Base-by-base conservation (phyloP, 2,113 vertebrate species). In the Hippocampus barbouri region DNA sequence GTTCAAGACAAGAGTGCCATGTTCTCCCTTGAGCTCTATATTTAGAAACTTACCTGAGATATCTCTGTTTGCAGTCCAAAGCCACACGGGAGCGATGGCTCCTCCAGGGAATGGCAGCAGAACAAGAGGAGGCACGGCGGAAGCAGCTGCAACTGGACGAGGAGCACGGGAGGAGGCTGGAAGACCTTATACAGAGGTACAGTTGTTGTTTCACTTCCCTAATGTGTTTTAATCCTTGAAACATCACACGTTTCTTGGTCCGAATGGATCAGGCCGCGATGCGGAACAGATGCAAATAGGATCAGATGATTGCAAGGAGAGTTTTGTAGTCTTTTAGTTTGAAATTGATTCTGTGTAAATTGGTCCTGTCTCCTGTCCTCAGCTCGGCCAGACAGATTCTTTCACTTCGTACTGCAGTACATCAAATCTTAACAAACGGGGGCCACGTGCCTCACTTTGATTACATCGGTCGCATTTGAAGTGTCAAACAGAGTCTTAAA, bases 11-110 rank as follows among this genome's bases (percentile, higher is more conserved):
- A 30, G 12, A 18, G 14, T 27, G 56, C 11, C 11, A 59, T 59
- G 23, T 59, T 25, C 34, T 64, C 1, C 38, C 38, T 10, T 6
- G 14, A 8, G 16, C 40, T n/a, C 38, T 47, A 38, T 30, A 65
- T 66, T 66, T 66, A 47, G 63, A 3, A 43, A 41, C 56, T n/a
- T 15, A 66, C n/a, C 45, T 63, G 7, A 63, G 11, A 10, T 68
- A 8, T 30, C 27, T 72, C 10, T 71, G 56, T 53, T 76, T 61
- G 71, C 87, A 99, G 97, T 98, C 97, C 82, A 99, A 98, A 94
- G 92, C 96, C 74, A 96, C 94, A 87, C 94, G 97, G 11, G 97
- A 99, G 85, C 95, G 96, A 89, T 99, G 97, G 97, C 95, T 99
- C 83, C 92, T 99, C 65, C 96, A 98, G 86, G 97, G 97, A 70